A percentile compares a stretch with the other conserved stretches of the same genome.
Conservation (phyloP, 2,888 invertebrate species). For the Agriopis leucophaearia region DNA sequence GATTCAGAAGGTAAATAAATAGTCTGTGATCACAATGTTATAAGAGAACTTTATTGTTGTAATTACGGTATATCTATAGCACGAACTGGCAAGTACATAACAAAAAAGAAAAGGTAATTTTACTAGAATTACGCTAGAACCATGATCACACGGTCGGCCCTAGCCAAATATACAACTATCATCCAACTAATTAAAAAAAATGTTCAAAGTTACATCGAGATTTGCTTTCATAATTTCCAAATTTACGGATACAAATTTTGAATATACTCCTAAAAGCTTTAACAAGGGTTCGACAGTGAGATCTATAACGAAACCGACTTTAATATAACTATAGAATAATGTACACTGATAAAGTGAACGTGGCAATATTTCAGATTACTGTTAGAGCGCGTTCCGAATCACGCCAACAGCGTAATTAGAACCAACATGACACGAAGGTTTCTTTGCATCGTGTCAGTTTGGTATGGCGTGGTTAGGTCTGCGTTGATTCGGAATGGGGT, state of each 20-base stretch:
- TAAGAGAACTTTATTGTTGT: conserved; percentile 86
- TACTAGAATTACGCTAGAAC: conserved; percentile 81
- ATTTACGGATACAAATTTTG: conserved; percentile 69
- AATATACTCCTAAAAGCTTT: conserved; percentile 74
- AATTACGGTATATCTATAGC: conserved; percentile 86
- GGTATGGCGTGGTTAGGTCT: no score
- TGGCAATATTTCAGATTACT: conserved; percentile 66
- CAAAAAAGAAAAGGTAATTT: conserved; percentile 75
- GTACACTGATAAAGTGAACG: conserved; percentile 62
- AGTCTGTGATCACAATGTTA: conserved; percentile 75
- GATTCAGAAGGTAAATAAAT: conserved; percentile 41
- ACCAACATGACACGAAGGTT: no score
- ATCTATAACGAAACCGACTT: conserved; percentile 59
- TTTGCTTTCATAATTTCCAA: conserved; percentile 60
- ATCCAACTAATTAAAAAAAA: conserved; percentile 56
- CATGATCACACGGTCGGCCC: conserved; percentile 76
- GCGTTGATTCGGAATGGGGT: no score
- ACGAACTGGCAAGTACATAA: conserved; percentile 82
- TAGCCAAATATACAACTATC: conserved; percentile 66
- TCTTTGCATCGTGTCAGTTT: no score
- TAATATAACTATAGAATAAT: conserved; percentile 62
- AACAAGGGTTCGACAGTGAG: conserved; percentile 62
- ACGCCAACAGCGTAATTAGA: no score
- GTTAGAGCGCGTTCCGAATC: conserved; percentile 42
- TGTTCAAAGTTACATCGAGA: conserved; percentile 69